Conservation (phyloP, 1,140 invertebrate species). For the Zaprionus inermis region DNA sequence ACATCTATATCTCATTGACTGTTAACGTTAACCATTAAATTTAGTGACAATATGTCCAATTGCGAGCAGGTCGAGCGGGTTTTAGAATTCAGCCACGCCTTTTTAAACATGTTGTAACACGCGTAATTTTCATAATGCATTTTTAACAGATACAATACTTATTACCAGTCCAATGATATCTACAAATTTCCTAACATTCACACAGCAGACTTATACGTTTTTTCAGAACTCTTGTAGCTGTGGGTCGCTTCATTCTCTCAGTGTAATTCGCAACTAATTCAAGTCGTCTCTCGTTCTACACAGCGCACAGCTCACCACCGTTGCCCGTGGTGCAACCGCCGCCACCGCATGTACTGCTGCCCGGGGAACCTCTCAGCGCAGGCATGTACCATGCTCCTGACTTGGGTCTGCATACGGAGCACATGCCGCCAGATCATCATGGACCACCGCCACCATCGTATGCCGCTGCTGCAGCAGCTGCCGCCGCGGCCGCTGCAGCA, state of each 20-base stretch:
- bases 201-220: too few relatives aligned
- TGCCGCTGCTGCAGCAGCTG: constrained; percentile 72
- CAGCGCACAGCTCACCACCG: constrained; percentile 72
- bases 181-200: too few relatives aligned
- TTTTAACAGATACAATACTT: too few relatives aligned
- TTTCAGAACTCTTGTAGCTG: too few relatives aligned
- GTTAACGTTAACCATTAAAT: too few relatives aligned
- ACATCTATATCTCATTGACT: too few relatives aligned
- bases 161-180: too few relatives aligned
- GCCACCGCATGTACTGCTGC: constrained; percentile 55
- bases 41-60: too few relatives aligned
- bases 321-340: constrained; percentile 56
- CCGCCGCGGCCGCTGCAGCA: constrained; percentile 76
- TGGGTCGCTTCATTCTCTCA: not conserved
- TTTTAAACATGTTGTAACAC: too few relatives aligned
- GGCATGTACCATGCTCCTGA: constrained; percentile 80
- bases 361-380: constrained; percentile 65
- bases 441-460: constrained; percentile 75
- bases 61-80: too few relatives aligned
- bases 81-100: too few relatives aligned
- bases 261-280: not conserved
- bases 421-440: constrained; percentile 69
- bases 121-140: too few relatives aligned
- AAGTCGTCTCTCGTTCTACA: not conserved
- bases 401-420: constrained; percentile 76